Conservation (phyloP, 2,888 invertebrate species). For the Andrena trimmerana region DNA sequence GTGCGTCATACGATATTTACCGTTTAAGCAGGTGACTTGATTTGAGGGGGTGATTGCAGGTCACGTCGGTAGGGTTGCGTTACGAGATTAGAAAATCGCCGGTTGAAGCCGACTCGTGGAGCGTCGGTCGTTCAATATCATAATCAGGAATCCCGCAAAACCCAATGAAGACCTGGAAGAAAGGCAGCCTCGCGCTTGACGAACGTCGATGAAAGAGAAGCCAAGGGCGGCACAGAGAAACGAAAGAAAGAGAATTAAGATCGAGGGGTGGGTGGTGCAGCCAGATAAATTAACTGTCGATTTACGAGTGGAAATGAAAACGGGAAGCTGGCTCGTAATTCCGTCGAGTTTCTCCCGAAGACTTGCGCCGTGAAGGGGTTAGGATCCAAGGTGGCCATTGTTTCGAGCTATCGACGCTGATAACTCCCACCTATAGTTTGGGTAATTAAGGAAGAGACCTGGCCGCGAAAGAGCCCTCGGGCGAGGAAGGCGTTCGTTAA, state of each 20-base stretch:
- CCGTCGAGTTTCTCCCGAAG: slow-evolving; percentile 53
- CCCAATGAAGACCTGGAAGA: neutral
- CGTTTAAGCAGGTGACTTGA: slow-evolving; percentile 78
- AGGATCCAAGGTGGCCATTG: slow-evolving; percentile 65
- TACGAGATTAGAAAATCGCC: slow-evolving; percentile 52
- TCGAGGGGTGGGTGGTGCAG: neutral
- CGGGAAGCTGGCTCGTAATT: slow-evolving; percentile 58
- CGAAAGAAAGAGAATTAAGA: neutral
- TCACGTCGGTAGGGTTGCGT: slow-evolving; percentile 44
- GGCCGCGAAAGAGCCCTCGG: slow-evolving; percentile 50
- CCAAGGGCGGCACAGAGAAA: neutral
- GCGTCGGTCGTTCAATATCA: slow-evolving; percentile 11
- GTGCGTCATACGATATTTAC: slow-evolving; percentile 77
- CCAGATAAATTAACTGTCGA: slow-evolving; percentile 41
- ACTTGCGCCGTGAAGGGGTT: slow-evolving; percentile 55
- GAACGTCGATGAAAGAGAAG: neutral
- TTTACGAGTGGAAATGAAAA: slow-evolving; percentile 35
- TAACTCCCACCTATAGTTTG: slow-evolving; percentile 69
- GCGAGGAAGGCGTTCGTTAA: slow-evolving; percentile 60
- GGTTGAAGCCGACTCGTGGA: slow-evolving; percentile 27
- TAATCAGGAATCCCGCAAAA: slow-evolving; percentile 4
- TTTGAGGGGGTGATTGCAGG: slow-evolving; percentile 70
- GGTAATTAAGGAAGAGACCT: slow-evolving; percentile 73
- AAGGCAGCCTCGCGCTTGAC: neutral
- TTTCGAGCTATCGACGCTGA: slow-evolving; percentile 72